Base-by-base conservation (phyloP, 2,888 invertebrate genomes). In the Ichneumon xanthorius region DNA sequence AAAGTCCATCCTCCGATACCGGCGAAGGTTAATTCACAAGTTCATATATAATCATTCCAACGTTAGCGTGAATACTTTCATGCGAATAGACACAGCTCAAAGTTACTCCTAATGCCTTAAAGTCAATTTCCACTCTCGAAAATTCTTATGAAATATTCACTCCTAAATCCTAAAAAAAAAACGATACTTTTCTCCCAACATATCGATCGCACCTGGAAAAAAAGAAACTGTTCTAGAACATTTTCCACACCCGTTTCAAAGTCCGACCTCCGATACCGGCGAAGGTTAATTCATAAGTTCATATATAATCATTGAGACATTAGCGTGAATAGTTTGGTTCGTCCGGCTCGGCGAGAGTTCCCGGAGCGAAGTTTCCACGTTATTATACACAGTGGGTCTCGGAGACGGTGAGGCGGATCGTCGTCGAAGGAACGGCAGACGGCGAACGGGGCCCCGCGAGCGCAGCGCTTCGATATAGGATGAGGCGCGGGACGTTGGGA, bases 381-480 rank as follows among this genome's bases (percentile, higher is more conserved):
- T 30, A 30, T 48, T 48, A 48, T 48, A 48, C 63, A 30, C 26
- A 26, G 58, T 11, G 11, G 58, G 26, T 22, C 11, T 58, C 30
- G 40, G 26, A 63, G 75, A 76, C 71, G 26, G 22, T 37, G 40
- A 80, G 61, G 78, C 61, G 70, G 63, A 50, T 61, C 33, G 70
- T 58, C 50, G 82, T 70, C 50, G 78, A 82, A 77, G 80, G 61
- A 80, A 80, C 79, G 33, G 80, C 76, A 71, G 77, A 65, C 72
- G 40, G 65, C 58, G 82, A 79, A 73, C 53, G 68, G 40, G 71
- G 30, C 14, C 53, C 16, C 53, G 58, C 58, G 53, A 65, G 76
- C 63, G 30, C 65, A 63, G 40, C 53, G 70, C 75, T 79, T 22
- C 45, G 75, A 50, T 79, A 53, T 76, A 71, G 79, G 37, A 45